Conservation (phyloP, 2,797 vertebrate genomes). For the Xenopus petersii region DNA sequence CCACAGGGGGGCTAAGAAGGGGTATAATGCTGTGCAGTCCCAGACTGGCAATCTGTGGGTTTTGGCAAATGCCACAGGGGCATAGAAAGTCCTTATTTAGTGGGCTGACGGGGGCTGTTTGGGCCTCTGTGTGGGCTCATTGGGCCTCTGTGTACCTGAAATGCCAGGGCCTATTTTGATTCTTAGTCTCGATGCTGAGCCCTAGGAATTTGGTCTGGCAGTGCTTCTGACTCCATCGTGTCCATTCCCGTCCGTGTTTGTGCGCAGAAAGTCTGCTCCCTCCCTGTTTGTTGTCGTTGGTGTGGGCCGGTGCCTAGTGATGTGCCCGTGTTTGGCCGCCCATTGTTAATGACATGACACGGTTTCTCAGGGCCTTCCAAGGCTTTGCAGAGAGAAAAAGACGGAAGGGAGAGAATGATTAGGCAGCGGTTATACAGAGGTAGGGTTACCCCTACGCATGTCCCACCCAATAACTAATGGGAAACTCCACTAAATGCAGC, state of each 20-base stretch:
- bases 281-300: not conserved
- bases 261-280: not conserved
- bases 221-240: slow-evolving; percentile 14
- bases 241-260: slow-evolving; percentile 3
- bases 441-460: slow-evolving; percentile 64
- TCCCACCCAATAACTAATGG: no score
- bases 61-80: no score
- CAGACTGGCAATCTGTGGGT: no score
- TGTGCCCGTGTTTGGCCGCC: slow-evolving; percentile 17
- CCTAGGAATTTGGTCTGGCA: slow-evolving; percentile 43
- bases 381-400: slow-evolving; percentile 95
- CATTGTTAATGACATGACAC: slow-evolving; percentile 65
- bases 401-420: slow-evolving; percentile 89
- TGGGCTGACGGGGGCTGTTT: no score
- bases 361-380: slow-evolving; percentile 93
- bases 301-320: not conserved
- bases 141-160: no score
- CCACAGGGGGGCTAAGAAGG: not conserved
- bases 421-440: slow-evolving; percentile 89
- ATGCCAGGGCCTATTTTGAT: no score
- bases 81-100: no score
- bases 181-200: not conserved
- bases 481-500: no score
- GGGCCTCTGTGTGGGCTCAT: no score
- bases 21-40: slow-evolving; percentile 9